Conservation (phyloP, 2,113 vertebrate species). For the Prinia subflava region DNA sequence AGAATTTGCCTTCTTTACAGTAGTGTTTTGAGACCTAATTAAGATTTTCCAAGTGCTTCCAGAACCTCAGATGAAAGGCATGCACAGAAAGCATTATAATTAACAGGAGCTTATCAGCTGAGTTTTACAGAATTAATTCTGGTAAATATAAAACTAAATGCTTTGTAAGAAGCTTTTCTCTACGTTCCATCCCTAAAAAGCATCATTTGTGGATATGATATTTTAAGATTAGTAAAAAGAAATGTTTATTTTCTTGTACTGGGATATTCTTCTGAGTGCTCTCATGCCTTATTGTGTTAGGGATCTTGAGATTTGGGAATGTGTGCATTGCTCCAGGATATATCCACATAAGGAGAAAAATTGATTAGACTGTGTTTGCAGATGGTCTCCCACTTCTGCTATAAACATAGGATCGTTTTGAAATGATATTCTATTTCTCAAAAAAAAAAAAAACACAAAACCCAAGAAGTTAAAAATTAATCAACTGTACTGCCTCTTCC, state of each 20-base stretch:
- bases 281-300: neutral
- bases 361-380: neutral
- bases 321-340: neutral
- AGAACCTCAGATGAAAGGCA: conserved; percentile 16
- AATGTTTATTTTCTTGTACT: neutral
- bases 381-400: neutral
- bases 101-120: neutral
- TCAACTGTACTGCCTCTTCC: neutral
- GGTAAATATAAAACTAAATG: neutral
- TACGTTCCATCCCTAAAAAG: neutral
- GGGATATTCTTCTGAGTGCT: neutral
- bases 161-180: neutral
- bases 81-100: conserved; percentile 6
- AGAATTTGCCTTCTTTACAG: neutral
- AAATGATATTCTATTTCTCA: neutral
- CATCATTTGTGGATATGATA: neutral
- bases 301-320: conserved; percentile 32
- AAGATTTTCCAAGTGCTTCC: conserved; percentile 21
- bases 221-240: neutral
- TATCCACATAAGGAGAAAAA: neutral
- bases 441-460: neutral
- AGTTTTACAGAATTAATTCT: neutral
- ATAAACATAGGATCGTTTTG: neutral
- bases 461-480: neutral
- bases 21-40: conserved; percentile 43